These are phyloP conservation scores for Plutomurus gul DNA, from an alignment of 1,140 invertebrate species.

Conservation along the genomic window DNA sequence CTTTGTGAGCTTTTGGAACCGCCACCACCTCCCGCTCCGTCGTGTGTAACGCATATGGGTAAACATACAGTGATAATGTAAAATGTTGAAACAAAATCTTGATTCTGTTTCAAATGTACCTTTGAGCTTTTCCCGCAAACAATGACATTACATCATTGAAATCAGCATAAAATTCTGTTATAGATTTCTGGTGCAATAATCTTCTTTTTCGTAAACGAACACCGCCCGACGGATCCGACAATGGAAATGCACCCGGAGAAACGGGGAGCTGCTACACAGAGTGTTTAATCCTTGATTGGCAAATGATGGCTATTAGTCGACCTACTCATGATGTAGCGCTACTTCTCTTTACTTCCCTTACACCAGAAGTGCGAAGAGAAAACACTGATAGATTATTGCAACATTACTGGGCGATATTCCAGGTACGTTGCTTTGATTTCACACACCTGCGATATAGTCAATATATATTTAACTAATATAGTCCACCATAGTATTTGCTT, in stretches of 20 bases:
- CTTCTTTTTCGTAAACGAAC: constrained; percentile 67
- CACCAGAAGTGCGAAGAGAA: constrained; percentile 68
- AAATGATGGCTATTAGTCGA: constrained; percentile 70
- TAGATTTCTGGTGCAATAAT: constrained; percentile 85
- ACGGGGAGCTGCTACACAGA: constrained; percentile 46
- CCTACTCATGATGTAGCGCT: constrained; percentile 78
- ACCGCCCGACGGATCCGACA: constrained; percentile 56
- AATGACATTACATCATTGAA: no score
- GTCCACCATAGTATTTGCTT: background rate
- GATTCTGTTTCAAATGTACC: no score
- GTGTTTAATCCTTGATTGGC: constrained; percentile 78
- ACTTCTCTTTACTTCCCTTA: constrained; percentile 75
- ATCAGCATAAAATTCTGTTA: no score
- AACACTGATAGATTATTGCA: constrained; percentile 68
- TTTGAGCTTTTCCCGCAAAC: no score
- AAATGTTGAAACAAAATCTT: no score
- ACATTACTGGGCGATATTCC: constrained; percentile 69
- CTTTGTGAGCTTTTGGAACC: constrained; percentile 50
- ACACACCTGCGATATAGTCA: no score
- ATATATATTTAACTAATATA: background rate
- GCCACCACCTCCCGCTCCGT: constrained; percentile 62
- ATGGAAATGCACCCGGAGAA: constrained; percentile 9
- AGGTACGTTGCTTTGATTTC: no score
- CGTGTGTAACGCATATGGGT: constrained; percentile 69
- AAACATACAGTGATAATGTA: no score